phyloP scores from a whole-genome alignment of 2,797 vertebrate genomes.

The Mallotus villosus region DNA sequence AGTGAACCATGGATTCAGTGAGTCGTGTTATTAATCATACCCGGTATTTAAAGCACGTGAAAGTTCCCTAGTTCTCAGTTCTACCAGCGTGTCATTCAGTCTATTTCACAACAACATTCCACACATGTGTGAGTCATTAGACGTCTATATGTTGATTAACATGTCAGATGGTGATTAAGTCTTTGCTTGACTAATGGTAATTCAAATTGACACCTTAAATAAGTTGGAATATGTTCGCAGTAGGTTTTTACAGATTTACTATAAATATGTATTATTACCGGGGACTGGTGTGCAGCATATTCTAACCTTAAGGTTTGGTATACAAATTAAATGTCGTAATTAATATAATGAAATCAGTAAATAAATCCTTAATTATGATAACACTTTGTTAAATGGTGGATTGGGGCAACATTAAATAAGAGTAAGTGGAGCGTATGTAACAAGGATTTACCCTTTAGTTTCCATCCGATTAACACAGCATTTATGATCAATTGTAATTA shows the following conservation, averaged over 20 bases:
- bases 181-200: constrained; percentile 9
- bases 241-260: constrained; percentile 41
- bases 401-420: constrained; percentile 67
- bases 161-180: constrained; percentile 2
- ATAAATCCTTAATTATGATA: constrained; percentile 67
- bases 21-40: background rate
- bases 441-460: constrained; percentile 64
- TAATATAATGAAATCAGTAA: constrained; percentile 49
- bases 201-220: constrained; percentile 15
- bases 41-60: too few species aligned
- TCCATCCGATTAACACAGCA: constrained; percentile 55
- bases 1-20: constrained; percentile 24
- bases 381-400: constrained; percentile 54
- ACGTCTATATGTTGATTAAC: background rate
- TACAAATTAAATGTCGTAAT: constrained; percentile 29
- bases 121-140: too few species aligned
- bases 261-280: constrained; percentile 37
- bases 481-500: constrained; percentile 56
- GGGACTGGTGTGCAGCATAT: constrained; percentile 34
- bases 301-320: constrained; percentile 52
- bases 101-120: too few species aligned
- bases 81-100: too few species aligned
- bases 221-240: constrained; percentile 30
- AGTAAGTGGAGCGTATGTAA: constrained; percentile 71
- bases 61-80: too few species aligned